Evolutionary conservation across 2,113 vertebrate species (phyloP), one percentile per base, ranked within the genome.

Genomic region (Ictidomys tridecemlineatus): DNA sequence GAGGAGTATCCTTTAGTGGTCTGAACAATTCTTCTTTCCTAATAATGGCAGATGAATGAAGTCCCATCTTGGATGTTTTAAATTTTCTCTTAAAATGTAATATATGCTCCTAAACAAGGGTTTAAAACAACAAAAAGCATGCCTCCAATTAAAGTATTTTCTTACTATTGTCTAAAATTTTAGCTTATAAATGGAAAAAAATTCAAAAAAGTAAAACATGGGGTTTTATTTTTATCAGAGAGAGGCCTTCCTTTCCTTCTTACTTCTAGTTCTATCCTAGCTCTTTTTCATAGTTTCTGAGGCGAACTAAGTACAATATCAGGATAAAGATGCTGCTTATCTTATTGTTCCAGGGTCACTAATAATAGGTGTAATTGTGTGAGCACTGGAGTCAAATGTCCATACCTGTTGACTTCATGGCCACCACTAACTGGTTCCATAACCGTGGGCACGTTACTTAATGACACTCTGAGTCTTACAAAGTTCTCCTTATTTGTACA

Each of bases 81-180:
- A 39, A 34, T 97, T 92, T 90, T 74, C 30, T 74, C 73, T 85
- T 53, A 42, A 84, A 91, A 95, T 73, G n/a, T 70, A 82, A 51
- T 85, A 51, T 89, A 85, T 72, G 63, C 42, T 88, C 32, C 72
- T 28, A 76, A 94, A 70, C 16, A 91, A 73, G 37, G 5, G 1
- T 58, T 92, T 1, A 9, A 92, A 93, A 73, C 18, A 34, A 17
- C 17, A 67, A 58, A 86, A 82, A 56, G 4, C 34, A 78, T 73
- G 58, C 51, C 76, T 93, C n/a, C 30, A 80, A 17, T 69, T 78
- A 78, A 78, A 89, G 51, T 53, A 89, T 16, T 8, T 85, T 88
- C 32, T 95, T 74, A 48, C 28, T 85, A 16, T 72, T 90, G 39
- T 63, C 22, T 58, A 58, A 58, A 58, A 58, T 58, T 58, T 58